Percentiles rank a stretch among this genome's conserved stretches.
Conservation (phyloP, 2,113 vertebrate genomes). For the Cyprinodon tularosa region DNA sequence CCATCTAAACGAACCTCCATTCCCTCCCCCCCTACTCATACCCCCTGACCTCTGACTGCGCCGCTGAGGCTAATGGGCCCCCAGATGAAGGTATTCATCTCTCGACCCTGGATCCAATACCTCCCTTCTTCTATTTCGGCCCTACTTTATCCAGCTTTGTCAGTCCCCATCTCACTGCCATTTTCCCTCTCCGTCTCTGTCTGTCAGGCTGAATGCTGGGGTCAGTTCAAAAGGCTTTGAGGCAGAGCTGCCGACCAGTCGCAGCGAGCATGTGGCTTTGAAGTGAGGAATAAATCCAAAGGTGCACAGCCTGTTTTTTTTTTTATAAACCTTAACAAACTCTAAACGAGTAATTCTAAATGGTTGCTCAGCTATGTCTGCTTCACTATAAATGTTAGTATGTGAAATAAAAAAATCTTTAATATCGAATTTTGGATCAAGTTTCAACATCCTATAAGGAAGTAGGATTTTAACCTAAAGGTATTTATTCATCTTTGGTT, state of each 20-base stretch:
- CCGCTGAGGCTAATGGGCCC: constrained; percentile 46
- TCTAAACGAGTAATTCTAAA: constrained; percentile 16
- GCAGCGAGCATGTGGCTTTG: constrained; percentile 64
- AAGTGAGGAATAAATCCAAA: constrained; percentile 60
- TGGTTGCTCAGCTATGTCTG: not conserved
- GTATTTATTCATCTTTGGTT: too few relatives aligned
- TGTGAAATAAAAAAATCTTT: not conserved
- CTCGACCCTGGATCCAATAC: constrained; percentile 14
- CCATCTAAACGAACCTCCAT: not conserved
- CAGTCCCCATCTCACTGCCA: constrained; percentile 39
- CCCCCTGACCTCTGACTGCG: constrained; percentile 53
- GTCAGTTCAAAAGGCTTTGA: constrained; percentile 64
- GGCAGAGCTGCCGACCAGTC: constrained; percentile 50
- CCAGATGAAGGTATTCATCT: constrained; percentile 53
- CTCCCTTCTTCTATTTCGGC: constrained; percentile 27
- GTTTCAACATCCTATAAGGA: too few relatives aligned
- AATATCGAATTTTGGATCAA: too few relatives aligned
- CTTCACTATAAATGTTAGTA: not conserved
- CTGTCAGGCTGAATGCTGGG: constrained; percentile 56
- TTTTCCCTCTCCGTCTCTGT: constrained; percentile 40
- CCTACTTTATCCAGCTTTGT: constrained; percentile 42
- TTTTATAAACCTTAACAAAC: constrained; percentile 5
- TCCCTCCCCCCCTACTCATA: not conserved
- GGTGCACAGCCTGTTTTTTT: constrained; percentile 37
- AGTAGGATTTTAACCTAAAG: too few relatives aligned